phyloP scores from a whole-genome alignment of 1,140 invertebrate genomes.

The Drosophila nigromelanica region DNA sequence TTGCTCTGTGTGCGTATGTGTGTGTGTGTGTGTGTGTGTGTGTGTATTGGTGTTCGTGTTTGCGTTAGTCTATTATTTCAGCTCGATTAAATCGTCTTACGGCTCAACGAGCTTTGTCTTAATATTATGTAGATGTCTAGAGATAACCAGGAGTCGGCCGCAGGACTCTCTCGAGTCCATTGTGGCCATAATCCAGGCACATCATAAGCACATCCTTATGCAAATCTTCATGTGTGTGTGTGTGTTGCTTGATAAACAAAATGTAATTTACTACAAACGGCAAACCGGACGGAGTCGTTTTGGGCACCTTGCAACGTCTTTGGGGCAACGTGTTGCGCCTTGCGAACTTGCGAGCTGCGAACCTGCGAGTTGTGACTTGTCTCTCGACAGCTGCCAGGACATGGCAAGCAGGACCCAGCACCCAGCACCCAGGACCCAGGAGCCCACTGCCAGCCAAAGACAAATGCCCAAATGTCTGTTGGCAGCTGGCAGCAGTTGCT shows the following conservation, averaged over 20 bases:
- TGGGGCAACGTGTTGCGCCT: conserved; percentile 76
- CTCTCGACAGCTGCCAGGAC: conserved; percentile 41
- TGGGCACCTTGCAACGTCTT: conserved; percentile 67
- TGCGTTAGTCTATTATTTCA: conserved; percentile 79
- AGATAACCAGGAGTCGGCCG: conserved; percentile 45
- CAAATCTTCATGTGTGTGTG: conserved; percentile 59
- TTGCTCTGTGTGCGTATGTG: conserved; percentile 4
- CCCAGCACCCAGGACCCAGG: background rate
- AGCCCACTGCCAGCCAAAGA: conserved; percentile 18
- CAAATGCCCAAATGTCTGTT: conserved; percentile 38
- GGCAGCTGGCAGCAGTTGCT: conserved; percentile 10
- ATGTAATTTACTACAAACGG: conserved; percentile 75
- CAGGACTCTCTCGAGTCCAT: conserved; percentile 55
- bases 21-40: conserved; percentile 23
- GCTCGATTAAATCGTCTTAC: conserved; percentile 82
- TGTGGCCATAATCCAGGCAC: conserved; percentile 72
- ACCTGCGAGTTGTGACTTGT: conserved; percentile 6
- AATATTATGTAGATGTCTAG: conserved; percentile 81
- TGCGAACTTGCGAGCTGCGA: conserved; percentile 51
- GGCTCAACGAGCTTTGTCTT: conserved; percentile 80
- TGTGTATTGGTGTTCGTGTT: conserved; percentile 14
- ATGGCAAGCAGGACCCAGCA: conserved; percentile 15
- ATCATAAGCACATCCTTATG: conserved; percentile 82
- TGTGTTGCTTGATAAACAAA: conserved; percentile 75
- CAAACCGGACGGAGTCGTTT: conserved; percentile 17